Base-by-base conservation (phyloP, 2,113 vertebrate genomes). In the Orthonyx spaldingii region DNA sequence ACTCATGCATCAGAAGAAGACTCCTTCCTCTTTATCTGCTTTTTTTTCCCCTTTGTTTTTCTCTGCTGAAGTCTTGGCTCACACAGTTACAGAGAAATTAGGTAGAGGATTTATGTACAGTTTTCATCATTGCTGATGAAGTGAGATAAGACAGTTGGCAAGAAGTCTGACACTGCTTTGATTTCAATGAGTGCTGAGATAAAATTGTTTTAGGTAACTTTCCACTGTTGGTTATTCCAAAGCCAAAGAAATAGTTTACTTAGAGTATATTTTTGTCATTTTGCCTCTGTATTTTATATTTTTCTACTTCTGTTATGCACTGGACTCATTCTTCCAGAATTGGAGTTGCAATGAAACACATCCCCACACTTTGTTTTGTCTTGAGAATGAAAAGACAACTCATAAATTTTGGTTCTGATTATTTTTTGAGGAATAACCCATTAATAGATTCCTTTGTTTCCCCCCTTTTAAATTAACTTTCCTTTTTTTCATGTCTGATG, bases 151-250 rank as follows among this genome's bases (percentile, higher is more conserved):
- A 44, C 50, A 61, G 75, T 49, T 94, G 89, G 89, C 91, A 95
- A 88, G 47, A 41, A 87, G 69, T 71, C 49, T 91, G 77, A 96
- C 78, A 35, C 69, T 32, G 70, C 87, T 94, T 96, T 93, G 92
- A 95, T 92, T 94, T 95, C 96, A 95, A 96, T 84, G 66, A 91
- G 87, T 13, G 2, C 90, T 91, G 84, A 96, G 87, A 90, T 44
- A 71, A 85, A 94, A 81, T 78, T 93, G 49, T 87, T 95, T 93
- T 84, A 83, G 72, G 92, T 96, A 95, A 93, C 78, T 97, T 97
- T 96, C 94, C 90, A 93, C 81, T 89, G 64, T 32, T 94, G 50
- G 60, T 75, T 94, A 76, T 85, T 87, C 49, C 49, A 69, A 70
- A 92, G 57, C 66, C 76, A 75, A 74, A 89, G 47, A 66, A 71